phyloP scores from a whole-genome alignment of 2,797 vertebrate genomes.

The Microctenopoma lineatum region DNA sequence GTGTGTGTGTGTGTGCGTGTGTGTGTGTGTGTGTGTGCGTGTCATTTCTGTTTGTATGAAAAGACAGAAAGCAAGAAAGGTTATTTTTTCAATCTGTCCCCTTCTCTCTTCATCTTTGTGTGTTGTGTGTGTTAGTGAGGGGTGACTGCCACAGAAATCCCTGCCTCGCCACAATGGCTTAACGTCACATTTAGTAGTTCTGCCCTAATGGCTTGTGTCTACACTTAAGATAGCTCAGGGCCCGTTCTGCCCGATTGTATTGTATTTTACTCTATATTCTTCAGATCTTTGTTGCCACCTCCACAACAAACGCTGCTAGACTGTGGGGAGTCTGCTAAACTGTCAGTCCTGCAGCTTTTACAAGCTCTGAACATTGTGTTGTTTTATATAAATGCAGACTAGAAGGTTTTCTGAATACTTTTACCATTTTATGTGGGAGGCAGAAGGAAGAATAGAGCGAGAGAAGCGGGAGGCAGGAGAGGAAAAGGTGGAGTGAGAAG shows the following conservation, averaged over 20 bases:
- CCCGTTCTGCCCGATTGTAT: constrained; percentile 1
- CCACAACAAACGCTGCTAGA: constrained; percentile 54
- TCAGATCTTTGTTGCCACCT: constrained; percentile 39
- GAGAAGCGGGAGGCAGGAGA: constrained; percentile 26
- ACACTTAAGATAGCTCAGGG: constrained; percentile 3
- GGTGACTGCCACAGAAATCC: constrained; percentile 25
- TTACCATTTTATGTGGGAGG: constrained; percentile 75
- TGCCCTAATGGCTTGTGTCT: constrained; percentile 34
- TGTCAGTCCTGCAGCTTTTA: constrained; percentile 78
- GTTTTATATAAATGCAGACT: constrained; percentile 77
- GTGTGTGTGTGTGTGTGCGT: constrained; percentile 37
- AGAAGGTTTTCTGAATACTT: constrained; percentile 73
- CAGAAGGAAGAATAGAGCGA: constrained; percentile 50
- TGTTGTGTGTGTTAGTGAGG: constrained; percentile 12
- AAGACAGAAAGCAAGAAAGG: constrained; percentile 39
- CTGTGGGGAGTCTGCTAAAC: constrained; percentile 78
- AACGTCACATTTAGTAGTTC: constrained; percentile 26
- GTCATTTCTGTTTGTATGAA: constrained; percentile 31
- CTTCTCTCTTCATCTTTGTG: constrained; percentile 17
- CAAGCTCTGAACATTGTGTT: constrained; percentile 76
- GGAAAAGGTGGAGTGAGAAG: constrained; percentile 70
- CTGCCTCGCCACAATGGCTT: constrained; percentile 21
- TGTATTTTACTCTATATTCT: constrained; percentile 12
- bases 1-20: constrained; percentile 41
- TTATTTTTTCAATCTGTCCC: constrained; percentile 33